Evolutionary conservation across 2,113 vertebrate genomes (phyloP), one percentile per base, ranked within the genome.

Genomic region (Cromileptes altivelis): DNA sequence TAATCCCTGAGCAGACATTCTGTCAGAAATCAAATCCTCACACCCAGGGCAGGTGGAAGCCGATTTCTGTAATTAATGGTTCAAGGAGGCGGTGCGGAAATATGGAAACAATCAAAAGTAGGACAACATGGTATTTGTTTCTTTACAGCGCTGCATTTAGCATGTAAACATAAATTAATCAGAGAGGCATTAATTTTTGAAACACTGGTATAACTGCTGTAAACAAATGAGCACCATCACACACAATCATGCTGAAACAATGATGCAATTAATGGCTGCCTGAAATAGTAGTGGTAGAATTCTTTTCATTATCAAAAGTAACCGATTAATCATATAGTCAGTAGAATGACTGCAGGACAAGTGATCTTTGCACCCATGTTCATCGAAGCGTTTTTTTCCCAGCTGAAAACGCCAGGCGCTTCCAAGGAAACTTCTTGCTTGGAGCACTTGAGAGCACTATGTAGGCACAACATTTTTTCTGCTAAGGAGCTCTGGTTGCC

Each of bases 1-100:
- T 91, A 93, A 93, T 90, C 90, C 91, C 84, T 12, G 52, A 83
- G 81, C 82, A 93, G 88, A 85, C 75, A 70, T 86, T 87, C 81
- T 80, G 86, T 88, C 86, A 85, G 75, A 78, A 90, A 90, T 89
- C 73, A 85, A 87, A 90, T 85, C 79, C 76, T 78, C 6, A 64
- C 76, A 88, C 50, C 25, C 27, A 37, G 77, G 68, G 73, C 70
- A 82, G 83, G 83, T 68, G 80, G 56, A 82, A 70, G 73, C n/a
- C 11, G 57, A 70, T 81, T 82, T 65, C 65, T 85, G 78, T 82
- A 73, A 86, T 93, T 86, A 90, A 84, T 27, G 5, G 68, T 84
- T 80, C 30, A n/a, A 40, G 53, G 47, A 63, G 72, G 52, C 50
- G 61, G 40, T 27, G 21, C 1, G 1, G 74, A 87, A 84, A 83